These are phyloP conservation scores for Morpho achilles DNA, from an alignment of 2,888 invertebrate genomes.

Conservation along the genomic window DNA sequence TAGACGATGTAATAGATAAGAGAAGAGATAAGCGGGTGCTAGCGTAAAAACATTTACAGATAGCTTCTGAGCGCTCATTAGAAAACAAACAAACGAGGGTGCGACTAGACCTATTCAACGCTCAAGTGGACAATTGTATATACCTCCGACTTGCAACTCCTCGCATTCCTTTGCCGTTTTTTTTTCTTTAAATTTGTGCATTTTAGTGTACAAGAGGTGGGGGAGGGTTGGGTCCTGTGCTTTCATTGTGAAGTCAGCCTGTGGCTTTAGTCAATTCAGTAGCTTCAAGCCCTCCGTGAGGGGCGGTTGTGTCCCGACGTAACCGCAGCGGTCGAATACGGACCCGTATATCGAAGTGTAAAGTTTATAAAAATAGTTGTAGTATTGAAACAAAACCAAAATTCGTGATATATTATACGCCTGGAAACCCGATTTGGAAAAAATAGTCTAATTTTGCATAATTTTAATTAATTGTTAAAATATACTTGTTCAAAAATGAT, in stretches of 20 bases:
- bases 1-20: slow-evolving; percentile 9
- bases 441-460: background rate
- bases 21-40: slow-evolving; percentile 10
- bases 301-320: slow-evolving; percentile 46
- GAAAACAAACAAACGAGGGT: slow-evolving; percentile 38
- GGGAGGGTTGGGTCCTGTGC: slow-evolving; percentile 49
- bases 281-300: slow-evolving; percentile 51
- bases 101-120: slow-evolving; percentile 33
- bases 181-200: slow-evolving; percentile 61
- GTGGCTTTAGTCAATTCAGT: slow-evolving; percentile 46
- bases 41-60: slow-evolving; percentile 10
- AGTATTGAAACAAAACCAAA: background rate
- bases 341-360: slow-evolving; percentile 37
- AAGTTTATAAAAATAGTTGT: slow-evolving; percentile 42
- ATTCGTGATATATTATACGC: slow-evolving; percentile 16
- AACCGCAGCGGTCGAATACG: slow-evolving; percentile 13
- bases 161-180: slow-evolving; percentile 54
- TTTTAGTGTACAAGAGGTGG: slow-evolving; percentile 51
- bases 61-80: slow-evolving; percentile 34
- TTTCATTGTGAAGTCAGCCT: slow-evolving; percentile 54
- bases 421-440: slow-evolving; percentile 24
- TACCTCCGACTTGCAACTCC: slow-evolving; percentile 43
- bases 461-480: background rate
- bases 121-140: slow-evolving; percentile 33
- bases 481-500: slow-evolving; percentile 11